Evolutionary conservation across 2,113 vertebrate species (phyloP).

Genomic region (Empidonax alnorum): DNA sequence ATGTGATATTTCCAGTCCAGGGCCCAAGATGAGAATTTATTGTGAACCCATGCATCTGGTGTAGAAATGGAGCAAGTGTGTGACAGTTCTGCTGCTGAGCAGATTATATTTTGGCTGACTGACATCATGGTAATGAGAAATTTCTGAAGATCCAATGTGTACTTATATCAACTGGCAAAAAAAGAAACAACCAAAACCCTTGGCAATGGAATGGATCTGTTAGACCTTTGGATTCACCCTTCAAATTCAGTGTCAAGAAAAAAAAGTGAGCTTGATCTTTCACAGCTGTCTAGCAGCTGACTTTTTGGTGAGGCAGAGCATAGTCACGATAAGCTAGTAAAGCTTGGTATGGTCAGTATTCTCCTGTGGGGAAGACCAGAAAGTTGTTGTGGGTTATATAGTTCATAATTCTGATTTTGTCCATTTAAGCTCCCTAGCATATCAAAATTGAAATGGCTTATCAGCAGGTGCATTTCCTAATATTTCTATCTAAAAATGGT

Average conservation of each 20-base stretch:
- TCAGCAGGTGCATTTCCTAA: constrained; percentile 6
- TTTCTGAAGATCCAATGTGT: constrained; percentile 13
- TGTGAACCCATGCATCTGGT: constrained; percentile 46
- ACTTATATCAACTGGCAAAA: constrained; percentile 30
- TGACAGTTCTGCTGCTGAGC: constrained; percentile 45
- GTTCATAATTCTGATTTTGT: background rate
- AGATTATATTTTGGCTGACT: constrained; percentile 54
- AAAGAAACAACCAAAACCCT: background rate
- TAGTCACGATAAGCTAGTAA: background rate
- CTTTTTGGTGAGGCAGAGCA: background rate
- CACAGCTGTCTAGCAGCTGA: constrained; percentile 56
- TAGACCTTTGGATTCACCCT: constrained; percentile 45
- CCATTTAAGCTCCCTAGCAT: background rate
- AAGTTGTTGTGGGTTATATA: background rate
- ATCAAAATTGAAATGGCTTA: background rate
- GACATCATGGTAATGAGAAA: constrained; percentile 34
- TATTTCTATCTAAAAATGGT: background rate
- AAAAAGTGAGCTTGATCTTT: constrained; percentile 27
- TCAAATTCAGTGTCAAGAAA: constrained; percentile 5
- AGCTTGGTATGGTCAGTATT: background rate
- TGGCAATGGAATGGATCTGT: constrained; percentile 32
- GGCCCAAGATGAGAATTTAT: background rate
- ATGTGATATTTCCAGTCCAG: constrained; percentile 3
- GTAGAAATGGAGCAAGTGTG: constrained; percentile 29
- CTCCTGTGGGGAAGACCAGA: background rate